These are phyloP conservation scores for Neofelis nebulosa DNA, from an alignment of 2,113 vertebrate genomes.

Conservation along the genomic window DNA sequence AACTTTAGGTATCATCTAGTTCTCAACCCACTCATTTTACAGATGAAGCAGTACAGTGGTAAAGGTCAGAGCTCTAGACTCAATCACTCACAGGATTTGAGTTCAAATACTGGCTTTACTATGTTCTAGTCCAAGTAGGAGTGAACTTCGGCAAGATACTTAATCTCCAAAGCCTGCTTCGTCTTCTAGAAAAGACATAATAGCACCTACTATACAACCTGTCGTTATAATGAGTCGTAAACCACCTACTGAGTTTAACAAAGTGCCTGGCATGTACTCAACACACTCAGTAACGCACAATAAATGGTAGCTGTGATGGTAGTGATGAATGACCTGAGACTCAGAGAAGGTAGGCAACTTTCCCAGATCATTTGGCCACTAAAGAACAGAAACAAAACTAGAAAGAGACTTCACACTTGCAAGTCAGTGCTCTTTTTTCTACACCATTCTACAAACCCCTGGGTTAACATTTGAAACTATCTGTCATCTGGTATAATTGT, in stretches of 20 bases:
- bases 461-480: background rate
- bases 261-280: background rate
- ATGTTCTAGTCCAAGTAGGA: background rate
- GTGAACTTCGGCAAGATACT: background rate
- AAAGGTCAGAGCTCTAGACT: background rate
- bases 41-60: constrained; percentile 7
- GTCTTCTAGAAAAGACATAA: constrained; percentile 10
- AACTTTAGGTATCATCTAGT: background rate
- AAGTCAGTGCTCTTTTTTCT: background rate
- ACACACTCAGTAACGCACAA: background rate
- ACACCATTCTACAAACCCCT: background rate
- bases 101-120: background rate
- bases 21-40: constrained; percentile 27
- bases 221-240: constrained; percentile 17
- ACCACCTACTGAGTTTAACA: background rate
- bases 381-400: constrained; percentile 18
- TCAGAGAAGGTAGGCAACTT: constrained; percentile 14
- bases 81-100: background rate
- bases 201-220: background rate
- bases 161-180: constrained; percentile 6
- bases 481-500: constrained; percentile 6
- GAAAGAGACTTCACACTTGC: background rate
- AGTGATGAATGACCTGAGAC: background rate
- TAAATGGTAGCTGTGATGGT: background rate
- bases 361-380: background rate